Evolutionary conservation across 1,140 invertebrate genomes (phyloP), one percentile per base, ranked within the genome.

Genomic region (Bombus fervidus): DNA sequence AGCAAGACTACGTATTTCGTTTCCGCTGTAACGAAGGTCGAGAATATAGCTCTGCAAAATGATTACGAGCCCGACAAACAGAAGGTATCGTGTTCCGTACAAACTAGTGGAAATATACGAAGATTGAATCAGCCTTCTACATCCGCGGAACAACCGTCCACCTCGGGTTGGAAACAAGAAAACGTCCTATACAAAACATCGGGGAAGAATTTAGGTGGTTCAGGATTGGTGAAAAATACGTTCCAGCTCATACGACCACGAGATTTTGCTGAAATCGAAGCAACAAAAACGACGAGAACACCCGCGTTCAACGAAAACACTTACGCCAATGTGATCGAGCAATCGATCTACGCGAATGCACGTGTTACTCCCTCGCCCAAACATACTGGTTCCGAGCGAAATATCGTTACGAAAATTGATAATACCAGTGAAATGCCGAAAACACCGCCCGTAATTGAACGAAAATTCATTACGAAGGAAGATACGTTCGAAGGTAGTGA

Each of bases 71-170:
- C 72, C 31, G 91, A 93, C 43, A 92, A 90, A 57, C 92, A 93
- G 80, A 96, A 96, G 90, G 95, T 96, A 0, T 96, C 96, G 6
- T 95, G 95, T 1, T 95, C 94, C 3, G 95, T 91, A 18, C 96
- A 96, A 86, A 96, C 96, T 9, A 95, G 93, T 87, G 94, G 94
- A 43, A 94, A 95, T 73, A 81, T 96, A n/a, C 90, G 94, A 4
- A 94, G 92, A 91, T 89, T 94, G 66, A 91, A 88, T 90, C 86
- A 86, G 37, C 77, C 87, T 25, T 87, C 85, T 57, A 84, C 71
- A 3, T 88, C 87, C 18, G 76, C 41, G 43, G 77, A 79, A 4
- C 79, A 69, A 39, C 86, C 89, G 18, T 90, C 89, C 31, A 87
- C 90, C 1, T 87, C 90, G 1, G 86, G 87, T 66, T 90, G 88